Evolutionary conservation across 1,140 invertebrate genomes (phyloP).

Genomic region (Diorhabda carinulata): DNA sequence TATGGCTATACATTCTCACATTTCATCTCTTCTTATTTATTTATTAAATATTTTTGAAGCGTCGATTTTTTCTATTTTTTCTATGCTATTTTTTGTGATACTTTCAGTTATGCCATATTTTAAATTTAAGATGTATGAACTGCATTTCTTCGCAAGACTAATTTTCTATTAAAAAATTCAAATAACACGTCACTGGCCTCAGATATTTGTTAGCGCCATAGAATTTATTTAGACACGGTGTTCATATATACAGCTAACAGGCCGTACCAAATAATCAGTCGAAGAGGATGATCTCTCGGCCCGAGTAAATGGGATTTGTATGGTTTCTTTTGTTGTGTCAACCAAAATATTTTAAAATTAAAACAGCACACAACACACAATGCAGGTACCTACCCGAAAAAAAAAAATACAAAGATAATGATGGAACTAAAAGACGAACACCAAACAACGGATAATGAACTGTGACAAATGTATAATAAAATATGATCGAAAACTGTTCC

Average conservation of each 20-base stretch:
- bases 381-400: neutral
- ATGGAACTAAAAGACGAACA: neutral
- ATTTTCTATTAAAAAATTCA: neutral
- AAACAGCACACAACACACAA: neutral
- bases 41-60: too few relatives aligned
- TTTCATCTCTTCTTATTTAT: too few relatives aligned
- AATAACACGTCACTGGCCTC: neutral
- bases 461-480: constrained; percentile 1
- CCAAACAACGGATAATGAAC: neutral
- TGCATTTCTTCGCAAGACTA: too few relatives aligned
- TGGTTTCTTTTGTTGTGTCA: neutral
- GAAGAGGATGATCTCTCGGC: neutral
- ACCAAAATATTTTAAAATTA: constrained; percentile 1
- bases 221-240: neutral
- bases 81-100: too few relatives aligned
- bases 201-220: neutral
- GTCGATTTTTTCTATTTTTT: too few relatives aligned
- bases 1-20: too few relatives aligned
- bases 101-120: too few relatives aligned
- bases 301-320: neutral
- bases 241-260: neutral
- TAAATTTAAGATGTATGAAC: too few relatives aligned
- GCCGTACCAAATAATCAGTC: too few relatives aligned
- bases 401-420: neutral
- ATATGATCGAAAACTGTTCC: neutral